These are phyloP conservation scores for Hoplodrina blanda DNA, from an alignment of 2,888 invertebrate genomes.

Conservation along the genomic window DNA sequence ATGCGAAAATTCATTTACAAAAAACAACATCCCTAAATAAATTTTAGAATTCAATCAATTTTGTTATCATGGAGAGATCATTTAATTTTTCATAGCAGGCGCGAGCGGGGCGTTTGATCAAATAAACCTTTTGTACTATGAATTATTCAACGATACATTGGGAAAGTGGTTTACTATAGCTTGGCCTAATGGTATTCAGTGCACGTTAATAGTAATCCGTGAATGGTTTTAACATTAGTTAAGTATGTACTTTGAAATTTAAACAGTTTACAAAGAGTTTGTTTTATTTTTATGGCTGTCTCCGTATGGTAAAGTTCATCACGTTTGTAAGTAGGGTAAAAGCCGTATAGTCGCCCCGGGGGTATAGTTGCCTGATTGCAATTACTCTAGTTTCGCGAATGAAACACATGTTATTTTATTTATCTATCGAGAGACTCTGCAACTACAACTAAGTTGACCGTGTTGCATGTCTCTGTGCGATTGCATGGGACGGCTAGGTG, in stretches of 20 bases:
- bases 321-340: too few relatives aligned
- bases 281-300: slow-evolving; percentile 35
- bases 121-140: slow-evolving; percentile 57
- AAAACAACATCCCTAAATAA: slow-evolving; percentile 2
- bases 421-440: too few relatives aligned
- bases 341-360: too few relatives aligned
- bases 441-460: too few relatives aligned
- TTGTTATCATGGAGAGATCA: slow-evolving; percentile 16
- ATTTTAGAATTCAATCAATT: slow-evolving; percentile 18
- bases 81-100: slow-evolving; percentile 42
- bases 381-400: too few relatives aligned
- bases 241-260: slow-evolving; percentile 20
- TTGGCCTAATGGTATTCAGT: slow-evolving; percentile 51
- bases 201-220: slow-evolving; percentile 53
- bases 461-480: too few relatives aligned
- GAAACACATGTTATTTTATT: too few relatives aligned
- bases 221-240: slow-evolving; percentile 44
- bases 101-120: slow-evolving; percentile 50
- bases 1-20: not conserved
- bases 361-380: too few relatives aligned
- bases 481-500: too few relatives aligned
- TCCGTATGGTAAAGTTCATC: not conserved
- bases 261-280: slow-evolving; percentile 19
- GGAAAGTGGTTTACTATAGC: slow-evolving; percentile 54
- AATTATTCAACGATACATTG: slow-evolving; percentile 61